Percentiles rank a stretch among this genome's conserved stretches.
phyloP scores from a whole-genome alignment of 2,113 vertebrate genomes.

The Platysteira castanea region DNA sequence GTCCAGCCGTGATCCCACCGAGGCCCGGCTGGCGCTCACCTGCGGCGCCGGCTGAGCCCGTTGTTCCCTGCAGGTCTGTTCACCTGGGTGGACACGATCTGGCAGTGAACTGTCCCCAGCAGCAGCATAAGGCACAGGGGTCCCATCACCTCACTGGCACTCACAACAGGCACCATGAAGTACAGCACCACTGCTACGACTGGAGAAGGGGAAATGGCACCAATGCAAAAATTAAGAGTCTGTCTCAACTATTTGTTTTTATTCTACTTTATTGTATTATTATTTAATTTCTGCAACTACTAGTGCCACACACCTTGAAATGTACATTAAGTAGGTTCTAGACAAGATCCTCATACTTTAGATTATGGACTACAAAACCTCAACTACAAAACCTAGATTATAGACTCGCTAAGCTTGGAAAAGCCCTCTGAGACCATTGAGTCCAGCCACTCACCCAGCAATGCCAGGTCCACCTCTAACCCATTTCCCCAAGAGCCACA shows the following conservation, averaged over 20 bases:
- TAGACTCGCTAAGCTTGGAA: not conserved
- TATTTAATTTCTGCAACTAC: not conserved
- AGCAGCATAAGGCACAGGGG: conserved; percentile 96
- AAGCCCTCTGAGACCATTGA: not conserved
- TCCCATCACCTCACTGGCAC: conserved; percentile 85
- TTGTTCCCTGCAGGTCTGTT: conserved; percentile 72
- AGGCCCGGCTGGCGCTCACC: conserved; percentile 60
- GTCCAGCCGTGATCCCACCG: too few species aligned
- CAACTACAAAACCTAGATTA: not conserved
- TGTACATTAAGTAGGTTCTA: not conserved
- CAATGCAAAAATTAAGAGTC: not conserved
- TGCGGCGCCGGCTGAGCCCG: conserved; percentile 81
- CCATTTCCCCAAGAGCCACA: not conserved
- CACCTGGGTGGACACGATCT: conserved; percentile 93
- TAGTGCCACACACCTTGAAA: not conserved
- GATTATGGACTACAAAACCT: not conserved
- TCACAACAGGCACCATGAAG: conserved; percentile 82
- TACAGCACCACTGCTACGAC: conserved; percentile 84
- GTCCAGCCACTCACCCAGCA: not conserved
- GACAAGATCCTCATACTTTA: not conserved
- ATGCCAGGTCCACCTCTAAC: not conserved
- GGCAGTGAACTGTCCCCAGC: conserved; percentile 97
- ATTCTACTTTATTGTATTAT: not conserved
- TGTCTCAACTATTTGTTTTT: not conserved
- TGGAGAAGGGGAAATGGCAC: conserved; percentile 38